A percentile compares a stretch with the other conserved stretches of the same genome.
Evolutionary conservation across 2,888 invertebrate species (phyloP).

Genomic region (Limnephilus lunatus): DNA sequence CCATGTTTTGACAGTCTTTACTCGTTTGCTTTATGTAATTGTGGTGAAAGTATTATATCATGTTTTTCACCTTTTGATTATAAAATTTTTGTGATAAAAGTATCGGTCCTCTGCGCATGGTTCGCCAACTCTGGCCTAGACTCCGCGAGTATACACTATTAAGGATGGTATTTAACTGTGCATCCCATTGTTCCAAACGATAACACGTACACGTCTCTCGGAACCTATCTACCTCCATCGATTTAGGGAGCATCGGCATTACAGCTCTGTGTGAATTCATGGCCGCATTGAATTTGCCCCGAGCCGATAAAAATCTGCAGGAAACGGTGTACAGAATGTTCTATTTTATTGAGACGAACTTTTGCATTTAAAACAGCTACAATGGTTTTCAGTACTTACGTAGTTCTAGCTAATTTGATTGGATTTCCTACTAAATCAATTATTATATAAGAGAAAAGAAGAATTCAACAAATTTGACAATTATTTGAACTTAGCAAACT

Average conservation of each 20-base stretch:
- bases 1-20: no score
- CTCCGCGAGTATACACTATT: neutral
- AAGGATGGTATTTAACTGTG: constrained; percentile 59
- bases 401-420: no score
- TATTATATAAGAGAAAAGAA: no score
- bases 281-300: neutral
- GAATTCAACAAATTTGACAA: no score
- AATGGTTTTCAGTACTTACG: no score
- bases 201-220: constrained; percentile 51
- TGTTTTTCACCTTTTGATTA: no score
- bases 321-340: neutral
- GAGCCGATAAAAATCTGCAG: neutral
- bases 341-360: neutral
- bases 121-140: neutral
- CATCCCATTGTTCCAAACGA: constrained; percentile 63
- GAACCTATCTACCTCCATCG: constrained; percentile 19
- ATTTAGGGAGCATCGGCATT: constrained; percentile 4
- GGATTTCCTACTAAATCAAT: no score
- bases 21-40: no score
- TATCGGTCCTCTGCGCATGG: neutral
- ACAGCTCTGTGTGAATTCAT: constrained; percentile 15
- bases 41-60: no score
- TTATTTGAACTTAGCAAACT: no score
- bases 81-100: no score
- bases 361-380: neutral